Conservation (phyloP, 2,888 invertebrate genomes). For the Notodonta ziczac region DNA sequence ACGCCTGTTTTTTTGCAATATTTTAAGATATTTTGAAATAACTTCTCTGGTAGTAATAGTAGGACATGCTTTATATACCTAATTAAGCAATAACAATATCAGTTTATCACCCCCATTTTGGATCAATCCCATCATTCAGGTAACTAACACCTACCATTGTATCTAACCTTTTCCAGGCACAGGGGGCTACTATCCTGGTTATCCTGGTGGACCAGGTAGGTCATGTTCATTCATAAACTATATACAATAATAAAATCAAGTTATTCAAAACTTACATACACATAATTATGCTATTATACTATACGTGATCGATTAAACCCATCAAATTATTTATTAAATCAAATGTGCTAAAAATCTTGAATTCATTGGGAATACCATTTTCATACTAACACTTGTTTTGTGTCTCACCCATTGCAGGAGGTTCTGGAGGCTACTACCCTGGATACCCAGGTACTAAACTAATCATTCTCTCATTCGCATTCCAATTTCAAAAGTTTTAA, state of each 20-base stretch:
- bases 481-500: neutral
- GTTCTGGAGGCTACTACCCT: constrained; percentile 11
- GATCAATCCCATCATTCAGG: constrained; percentile 8
- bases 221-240: neutral
- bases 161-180: constrained; percentile 17
- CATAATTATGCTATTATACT: no score
- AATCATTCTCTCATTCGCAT: neutral
- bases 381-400: constrained; percentile 4
- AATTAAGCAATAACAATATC: no score
- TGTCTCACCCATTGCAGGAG: constrained; percentile 5
- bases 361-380: neutral
- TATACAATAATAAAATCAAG: neutral
- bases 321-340: no score
- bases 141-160: constrained; percentile 22
- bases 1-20: no score
- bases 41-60: no score
- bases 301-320: no score
- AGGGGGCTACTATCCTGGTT: constrained; percentile 55
- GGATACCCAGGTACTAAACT: constrained; percentile 29
- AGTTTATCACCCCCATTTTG: neutral
- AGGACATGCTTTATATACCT: no score
- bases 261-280: no score
- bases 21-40: no score
- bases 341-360: neutral
- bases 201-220: constrained; percentile 33